Evolutionary conservation across 2,113 vertebrate species (phyloP).

Genomic region (Gasterosteus nipponicus): DNA sequence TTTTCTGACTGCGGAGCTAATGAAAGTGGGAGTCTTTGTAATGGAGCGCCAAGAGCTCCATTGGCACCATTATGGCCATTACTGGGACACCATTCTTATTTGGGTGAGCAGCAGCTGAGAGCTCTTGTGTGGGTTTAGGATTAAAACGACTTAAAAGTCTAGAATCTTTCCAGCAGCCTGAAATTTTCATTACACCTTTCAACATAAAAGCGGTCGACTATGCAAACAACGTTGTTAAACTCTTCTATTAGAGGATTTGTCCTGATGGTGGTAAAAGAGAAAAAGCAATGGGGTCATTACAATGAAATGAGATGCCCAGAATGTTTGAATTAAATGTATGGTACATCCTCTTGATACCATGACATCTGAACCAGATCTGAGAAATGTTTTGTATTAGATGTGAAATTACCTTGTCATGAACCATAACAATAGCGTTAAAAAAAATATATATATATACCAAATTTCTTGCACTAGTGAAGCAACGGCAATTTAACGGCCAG

Average conservation of each 20-base stretch:
- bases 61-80: slow-evolving; percentile 38
- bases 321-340: background rate
- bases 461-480: background rate
- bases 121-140: slow-evolving; percentile 56
- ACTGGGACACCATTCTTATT: slow-evolving; percentile 49
- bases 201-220: slow-evolving; percentile 40
- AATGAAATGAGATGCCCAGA: slow-evolving; percentile 31
- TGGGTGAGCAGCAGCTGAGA: slow-evolving; percentile 46
- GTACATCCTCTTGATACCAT: background rate
- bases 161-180: slow-evolving; percentile 38
- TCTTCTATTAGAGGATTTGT: slow-evolving; percentile 8
- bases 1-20: slow-evolving; percentile 17
- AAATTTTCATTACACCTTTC: slow-evolving; percentile 52
- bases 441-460: background rate
- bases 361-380: background rate
- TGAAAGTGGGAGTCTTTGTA: slow-evolving; percentile 22
- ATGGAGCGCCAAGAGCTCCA: slow-evolving; percentile 2
- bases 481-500: background rate
- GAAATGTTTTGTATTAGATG: background rate
- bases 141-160: slow-evolving; percentile 50
- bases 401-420: background rate
- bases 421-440: background rate
- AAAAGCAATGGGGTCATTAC: slow-evolving; percentile 34
- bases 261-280: slow-evolving; percentile 24
- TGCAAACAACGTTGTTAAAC: slow-evolving; percentile 39